Evolutionary conservation across 2,888 invertebrate genomes (phyloP).

Genomic region (Augochlorella aurata): DNA sequence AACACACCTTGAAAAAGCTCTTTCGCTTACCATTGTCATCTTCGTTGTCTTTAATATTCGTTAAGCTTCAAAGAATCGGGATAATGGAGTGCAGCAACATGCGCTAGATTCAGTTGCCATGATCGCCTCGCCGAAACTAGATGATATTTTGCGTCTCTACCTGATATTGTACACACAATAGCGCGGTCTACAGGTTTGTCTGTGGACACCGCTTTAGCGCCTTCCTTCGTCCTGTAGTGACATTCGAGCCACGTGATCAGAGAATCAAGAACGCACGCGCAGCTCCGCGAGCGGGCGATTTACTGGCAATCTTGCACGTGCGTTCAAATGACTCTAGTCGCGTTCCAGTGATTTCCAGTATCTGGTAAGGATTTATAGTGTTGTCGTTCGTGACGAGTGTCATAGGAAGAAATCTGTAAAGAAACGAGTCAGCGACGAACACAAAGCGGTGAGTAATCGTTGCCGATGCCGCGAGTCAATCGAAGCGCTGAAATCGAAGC

Average conservation of each 20-base stretch:
- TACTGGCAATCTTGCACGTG: slow-evolving; percentile 62
- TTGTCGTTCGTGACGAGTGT: slow-evolving; percentile 11
- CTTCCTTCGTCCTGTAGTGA: slow-evolving; percentile 38
- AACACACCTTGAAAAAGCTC: background rate
- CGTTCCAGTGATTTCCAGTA: slow-evolving; percentile 60
- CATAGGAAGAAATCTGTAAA: background rate
- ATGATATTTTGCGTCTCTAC: background rate
- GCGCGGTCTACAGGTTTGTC: background rate
- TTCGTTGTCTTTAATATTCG: background rate
- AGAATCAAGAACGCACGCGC: slow-evolving; percentile 58
- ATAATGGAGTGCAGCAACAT: background rate
- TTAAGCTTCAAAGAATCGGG: background rate
- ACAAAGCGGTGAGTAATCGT: slow-evolving; percentile 31
- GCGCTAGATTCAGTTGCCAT: background rate
- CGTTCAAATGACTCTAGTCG: slow-evolving; percentile 54
- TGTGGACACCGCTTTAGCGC: background rate
- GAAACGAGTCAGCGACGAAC: background rate
- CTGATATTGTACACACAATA: background rate
- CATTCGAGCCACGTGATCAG: slow-evolving; percentile 51
- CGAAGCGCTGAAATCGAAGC: slow-evolving; percentile 16
- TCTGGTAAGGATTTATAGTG: slow-evolving; percentile 44
- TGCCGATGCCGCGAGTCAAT: background rate
- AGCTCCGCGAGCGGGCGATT: slow-evolving; percentile 47
- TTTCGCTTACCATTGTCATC: background rate
- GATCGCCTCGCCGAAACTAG: background rate